Evolutionary conservation across 2,113 vertebrate genomes (phyloP).

Genomic region (Colossoma macropomum): DNA sequence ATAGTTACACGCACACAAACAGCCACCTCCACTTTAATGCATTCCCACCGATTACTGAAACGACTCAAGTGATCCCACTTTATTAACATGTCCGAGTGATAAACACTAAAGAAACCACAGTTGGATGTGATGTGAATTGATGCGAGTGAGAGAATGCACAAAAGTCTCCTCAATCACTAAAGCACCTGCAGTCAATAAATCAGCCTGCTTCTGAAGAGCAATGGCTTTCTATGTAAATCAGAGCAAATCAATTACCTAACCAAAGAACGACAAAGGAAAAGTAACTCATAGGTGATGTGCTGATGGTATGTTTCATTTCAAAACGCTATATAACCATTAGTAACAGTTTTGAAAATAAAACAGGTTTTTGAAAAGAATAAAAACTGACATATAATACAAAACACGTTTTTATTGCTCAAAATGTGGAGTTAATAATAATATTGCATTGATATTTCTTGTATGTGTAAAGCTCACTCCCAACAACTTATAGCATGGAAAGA

Average conservation of each 20-base stretch:
- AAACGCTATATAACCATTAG: too few relatives aligned
- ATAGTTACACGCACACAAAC: background rate
- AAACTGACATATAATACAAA: too few relatives aligned
- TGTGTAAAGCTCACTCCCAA: too few relatives aligned
- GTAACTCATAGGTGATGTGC: background rate
- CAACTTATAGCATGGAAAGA: too few relatives aligned
- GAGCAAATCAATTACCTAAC: slow-evolving; percentile 27
- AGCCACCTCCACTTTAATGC: background rate
- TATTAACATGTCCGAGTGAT: slow-evolving; percentile 1
- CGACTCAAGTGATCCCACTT: background rate
- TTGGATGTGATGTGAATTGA: background rate
- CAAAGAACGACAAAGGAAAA: background rate
- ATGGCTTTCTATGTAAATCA: slow-evolving; percentile 8
- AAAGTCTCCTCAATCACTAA: background rate
- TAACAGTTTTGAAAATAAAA: too few relatives aligned
- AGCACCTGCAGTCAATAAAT: slow-evolving; percentile 19
- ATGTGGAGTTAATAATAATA: too few relatives aligned
- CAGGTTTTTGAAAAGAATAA: too few relatives aligned
- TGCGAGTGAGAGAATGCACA: background rate
- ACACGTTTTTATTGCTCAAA: too few relatives aligned
- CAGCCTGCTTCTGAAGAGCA: slow-evolving; percentile 3
- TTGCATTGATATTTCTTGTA: too few relatives aligned
- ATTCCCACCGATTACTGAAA: slow-evolving; percentile 9
- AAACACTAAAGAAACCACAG: background rate
- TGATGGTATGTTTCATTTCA: background rate